Evolutionary conservation across 2,888 invertebrate genomes (phyloP), one percentile per base, ranked within the genome.

Genomic region (Lasioglossum villosulum): DNA sequence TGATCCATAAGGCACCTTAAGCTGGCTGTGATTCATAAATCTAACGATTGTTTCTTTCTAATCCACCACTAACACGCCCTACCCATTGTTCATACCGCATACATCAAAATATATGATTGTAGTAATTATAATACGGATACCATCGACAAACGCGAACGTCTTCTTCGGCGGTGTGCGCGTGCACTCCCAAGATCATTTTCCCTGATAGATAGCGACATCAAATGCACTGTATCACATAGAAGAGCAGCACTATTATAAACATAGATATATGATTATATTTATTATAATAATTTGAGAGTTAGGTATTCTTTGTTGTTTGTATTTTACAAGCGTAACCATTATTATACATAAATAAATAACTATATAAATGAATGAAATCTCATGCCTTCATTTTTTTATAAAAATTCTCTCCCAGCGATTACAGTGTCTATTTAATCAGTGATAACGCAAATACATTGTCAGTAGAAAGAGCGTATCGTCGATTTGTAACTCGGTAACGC

Each of bases 401-500:
- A 30, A 63, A 19, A 63, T 63, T 23, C 16, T 23, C 10, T 70
- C 14, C 48, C 27, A 8, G 16, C 80, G 83, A 90, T 12, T 56
- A n/a, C 10, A 3, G 23, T 82, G 90, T 16, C 91, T 12, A n/a
- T 92, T 95, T 93, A 93, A 92, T 92, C 88, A 93, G 80, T 94
- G 94, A 86, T 97, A 97, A 88, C 95, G 95, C 83, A 97, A 96
- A 95, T 97, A 98, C 96, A 97, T 97, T 93, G 97, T 97, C 88
- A 99, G 95, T 80, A 98, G 95, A 95, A 98, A 98, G 78, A 98
- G 96, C 0, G 98, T 98, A 82, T 97, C 97, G 92, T 98, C 98
- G 5, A 98, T 95, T 89, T 98, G 97, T 19, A 98, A 95, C 94
- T 98, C 98, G 0, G 97, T 97, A 14, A 96, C 96, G 88, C 97